Base-by-base conservation (phyloP, 2,888 invertebrate genomes). In the Notodonta dromedarius region DNA sequence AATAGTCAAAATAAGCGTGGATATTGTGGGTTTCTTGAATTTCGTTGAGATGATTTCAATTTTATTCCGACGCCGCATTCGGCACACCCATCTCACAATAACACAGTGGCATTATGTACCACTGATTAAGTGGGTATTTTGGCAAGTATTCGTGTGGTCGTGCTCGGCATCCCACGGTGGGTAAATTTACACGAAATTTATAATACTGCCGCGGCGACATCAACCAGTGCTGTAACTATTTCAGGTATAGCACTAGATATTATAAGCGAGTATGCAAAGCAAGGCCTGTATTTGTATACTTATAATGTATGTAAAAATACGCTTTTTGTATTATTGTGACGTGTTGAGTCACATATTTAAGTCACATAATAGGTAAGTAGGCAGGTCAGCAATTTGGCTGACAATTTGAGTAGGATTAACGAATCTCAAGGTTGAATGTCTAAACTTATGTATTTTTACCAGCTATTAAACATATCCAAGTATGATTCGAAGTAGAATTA, bases 101-200 rank as follows among this genome's bases (percentile, higher is more conserved):
- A 52, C 53, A 60, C 55, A 67, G 61, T 66, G 56, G 46, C 64
- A 67, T 65, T 69, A 76, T 62, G 11, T 42, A 52, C 32, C 57
- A n/a, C 59, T 63, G 71, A 75, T 75, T 65, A 68, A 69, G 54
- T 67, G 65, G 65, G 51, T 58, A 72, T 76, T 73, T 79, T 82
- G 82, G 78, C 82, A 80, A 73, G 66, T 71, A 65, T 73, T 66
- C 65, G 48, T 64, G 65, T 61, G 61, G 74, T 78, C 73, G 69
- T 69, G 70, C 65, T 66, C 61, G 56, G 52, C 60, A 59, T 57
- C 61, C 46, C 65, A 56, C 54, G 50, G 60, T 61, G 63, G 59
- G 64, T 51, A 65, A 56, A 70, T 79, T 78, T 70, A 62, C 60
- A 68, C 57, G 59, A 65, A 77, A 82, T 79, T 78, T 79, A 80